A percentile compares a stretch with the other conserved stretches of the same genome.
phyloP scores from a whole-genome alignment of 2,113 vertebrate species.

The Egretta garzetta region DNA sequence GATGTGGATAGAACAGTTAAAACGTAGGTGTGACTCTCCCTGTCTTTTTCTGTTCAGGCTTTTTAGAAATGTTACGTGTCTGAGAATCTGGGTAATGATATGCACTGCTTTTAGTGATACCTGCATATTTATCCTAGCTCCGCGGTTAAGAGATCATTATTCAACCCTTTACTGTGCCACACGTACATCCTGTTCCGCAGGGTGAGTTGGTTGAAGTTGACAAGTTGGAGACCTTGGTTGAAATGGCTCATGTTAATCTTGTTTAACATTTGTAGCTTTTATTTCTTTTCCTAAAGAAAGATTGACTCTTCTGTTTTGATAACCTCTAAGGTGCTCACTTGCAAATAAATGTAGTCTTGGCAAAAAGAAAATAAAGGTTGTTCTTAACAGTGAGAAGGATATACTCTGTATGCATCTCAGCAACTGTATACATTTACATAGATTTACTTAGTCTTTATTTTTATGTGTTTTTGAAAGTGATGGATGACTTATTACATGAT shows the following conservation, averaged over 20 bases:
- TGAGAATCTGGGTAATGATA: neutral
- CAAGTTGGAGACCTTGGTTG: neutral
- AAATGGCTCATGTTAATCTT: constrained; percentile 3
- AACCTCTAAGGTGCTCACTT: neutral
- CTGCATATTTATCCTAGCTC: neutral
- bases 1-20: neutral
- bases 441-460: neutral
- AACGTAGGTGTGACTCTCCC: neutral
- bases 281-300: neutral
- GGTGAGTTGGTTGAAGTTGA: neutral
- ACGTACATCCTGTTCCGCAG: neutral
- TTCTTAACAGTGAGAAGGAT: neutral
- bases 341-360: neutral
- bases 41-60: neutral
- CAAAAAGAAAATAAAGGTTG: neutral
- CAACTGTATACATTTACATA: constrained; percentile 23
- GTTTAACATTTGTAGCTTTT: constrained; percentile 15
- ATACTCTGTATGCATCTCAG: neutral
- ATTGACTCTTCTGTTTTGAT: neutral
- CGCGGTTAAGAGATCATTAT: neutral
- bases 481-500: constrained; percentile 1
- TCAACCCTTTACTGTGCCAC: neutral
- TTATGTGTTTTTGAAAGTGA: constrained; percentile 9
- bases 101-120: neutral
- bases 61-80: neutral